These are phyloP conservation scores for Chrysodeixis includens DNA, from an alignment of 2,888 invertebrate genomes.

Conservation along the genomic window DNA sequence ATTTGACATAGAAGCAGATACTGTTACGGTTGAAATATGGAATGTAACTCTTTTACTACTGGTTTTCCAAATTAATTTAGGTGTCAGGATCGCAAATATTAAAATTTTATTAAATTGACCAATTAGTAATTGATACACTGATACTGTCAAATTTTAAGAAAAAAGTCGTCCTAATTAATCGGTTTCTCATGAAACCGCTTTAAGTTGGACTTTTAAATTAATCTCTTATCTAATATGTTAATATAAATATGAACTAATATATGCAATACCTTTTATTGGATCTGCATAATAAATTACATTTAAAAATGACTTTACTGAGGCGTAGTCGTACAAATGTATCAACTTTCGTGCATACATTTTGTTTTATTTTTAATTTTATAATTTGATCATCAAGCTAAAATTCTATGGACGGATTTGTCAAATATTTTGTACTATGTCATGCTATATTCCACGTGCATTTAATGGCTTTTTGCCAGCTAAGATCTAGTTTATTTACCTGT, in stretches of 20 bases:
- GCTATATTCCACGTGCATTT: constrained; percentile 53
- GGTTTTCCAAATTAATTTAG: neutral
- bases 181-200: neutral
- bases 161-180: neutral
- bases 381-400: constrained; percentile 11
- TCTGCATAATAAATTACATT: neutral
- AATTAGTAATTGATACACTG: neutral
- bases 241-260: neutral
- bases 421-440: constrained; percentile 36
- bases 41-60: constrained; percentile 13
- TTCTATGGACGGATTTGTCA: constrained; percentile 28
- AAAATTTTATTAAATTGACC: neutral
- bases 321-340: no score
- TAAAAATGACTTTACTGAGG: no score
- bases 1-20: no score
- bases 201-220: neutral
- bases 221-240: neutral
- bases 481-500: constrained; percentile 74
- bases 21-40: constrained; percentile 2
- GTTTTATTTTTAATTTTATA: no score
- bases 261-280: neutral
- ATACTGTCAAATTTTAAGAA: neutral
- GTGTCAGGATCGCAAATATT: neutral
- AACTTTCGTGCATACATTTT: no score
- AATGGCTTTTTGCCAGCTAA: constrained; percentile 64